Conservation (phyloP, 2,113 vertebrate species). For the Jacana jacana region DNA sequence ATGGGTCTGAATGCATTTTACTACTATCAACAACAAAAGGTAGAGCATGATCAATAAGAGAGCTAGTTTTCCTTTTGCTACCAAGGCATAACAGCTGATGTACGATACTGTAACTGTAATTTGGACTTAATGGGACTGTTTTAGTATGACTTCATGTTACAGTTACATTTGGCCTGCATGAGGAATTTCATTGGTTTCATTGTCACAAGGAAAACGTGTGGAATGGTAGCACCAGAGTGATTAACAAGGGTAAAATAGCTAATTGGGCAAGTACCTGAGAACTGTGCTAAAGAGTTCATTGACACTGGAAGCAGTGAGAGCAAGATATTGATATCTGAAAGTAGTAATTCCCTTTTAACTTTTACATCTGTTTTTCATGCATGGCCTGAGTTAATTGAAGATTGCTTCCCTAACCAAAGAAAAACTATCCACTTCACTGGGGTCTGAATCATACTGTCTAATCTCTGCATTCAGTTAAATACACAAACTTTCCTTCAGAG, state of each 20-base stretch:
- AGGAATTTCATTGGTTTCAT: not conserved
- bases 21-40: not conserved
- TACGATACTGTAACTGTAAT: not conserved
- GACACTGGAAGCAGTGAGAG: not conserved
- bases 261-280: not conserved
- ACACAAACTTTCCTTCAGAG: not conserved
- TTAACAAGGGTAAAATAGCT: not conserved
- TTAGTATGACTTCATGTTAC: not conserved
- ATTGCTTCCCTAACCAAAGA: not conserved
- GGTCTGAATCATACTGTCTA: not conserved
- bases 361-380: not conserved
- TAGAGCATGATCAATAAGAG: not conserved
- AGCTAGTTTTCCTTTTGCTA: not conserved
- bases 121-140: not conserved
- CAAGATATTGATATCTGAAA: not conserved
- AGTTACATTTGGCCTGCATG: not conserved
- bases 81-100: not conserved
- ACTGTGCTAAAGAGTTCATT: not conserved
- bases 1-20: not conserved
- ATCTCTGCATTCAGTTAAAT: not conserved
- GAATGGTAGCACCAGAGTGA: not conserved
- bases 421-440: not conserved
- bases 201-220: not conserved
- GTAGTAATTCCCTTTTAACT: not conserved
- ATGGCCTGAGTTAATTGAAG: not conserved